A percentile compares a stretch with the other conserved stretches of the same genome.
These are phyloP conservation scores for Orthonevra nobilis DNA, from an alignment of 2,888 invertebrate genomes.

Conservation along the genomic window DNA sequence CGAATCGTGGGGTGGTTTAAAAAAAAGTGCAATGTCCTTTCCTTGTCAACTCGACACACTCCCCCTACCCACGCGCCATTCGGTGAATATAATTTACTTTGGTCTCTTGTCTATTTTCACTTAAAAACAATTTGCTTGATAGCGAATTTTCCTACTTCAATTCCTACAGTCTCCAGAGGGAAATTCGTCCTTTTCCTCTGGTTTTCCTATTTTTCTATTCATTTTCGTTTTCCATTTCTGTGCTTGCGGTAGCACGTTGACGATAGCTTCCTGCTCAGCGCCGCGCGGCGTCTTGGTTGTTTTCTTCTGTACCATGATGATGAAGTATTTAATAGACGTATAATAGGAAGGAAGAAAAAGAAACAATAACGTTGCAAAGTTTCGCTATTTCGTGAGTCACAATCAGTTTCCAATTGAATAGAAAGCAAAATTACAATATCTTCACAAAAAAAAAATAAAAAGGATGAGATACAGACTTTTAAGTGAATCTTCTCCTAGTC, in stretches of 20 bases:
- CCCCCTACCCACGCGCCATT: not conserved
- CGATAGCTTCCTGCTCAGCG: slow-evolving; percentile 54
- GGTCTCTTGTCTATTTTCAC: slow-evolving; percentile 70
- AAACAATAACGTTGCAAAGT: slow-evolving; percentile 56
- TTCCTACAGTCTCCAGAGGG: slow-evolving; percentile 51
- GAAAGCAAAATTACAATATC: slow-evolving; percentile 67
- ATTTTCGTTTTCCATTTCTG: slow-evolving; percentile 15
- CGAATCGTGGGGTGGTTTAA: not conserved
- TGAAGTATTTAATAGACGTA: slow-evolving; percentile 61
- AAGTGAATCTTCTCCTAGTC: slow-evolving; percentile 19
- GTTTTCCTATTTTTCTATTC: no score
- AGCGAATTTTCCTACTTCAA: slow-evolving; percentile 69
- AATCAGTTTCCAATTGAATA: slow-evolving; percentile 71
- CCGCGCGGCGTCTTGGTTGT: slow-evolving; percentile 42
- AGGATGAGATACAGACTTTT: slow-evolving; percentile 30
- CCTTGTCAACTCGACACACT: slow-evolving; percentile 59
- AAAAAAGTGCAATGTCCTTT: slow-evolving; percentile 70
- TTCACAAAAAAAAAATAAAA: slow-evolving; percentile 23
- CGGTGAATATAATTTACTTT: slow-evolving; percentile 67
- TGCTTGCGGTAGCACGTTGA: slow-evolving; percentile 57
- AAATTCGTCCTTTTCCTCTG: slow-evolving; percentile 23
- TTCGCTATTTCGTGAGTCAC: slow-evolving; percentile 62
- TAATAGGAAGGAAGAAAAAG: slow-evolving; percentile 31
- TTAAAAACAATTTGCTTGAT: slow-evolving; percentile 71
- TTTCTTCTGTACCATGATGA: slow-evolving; percentile 44